A percentile compares a stretch with the other conserved stretches of the same genome.
Evolutionary conservation across 1,140 invertebrate genomes (phyloP).

Genomic region (Marisa cornuarietis): DNA sequence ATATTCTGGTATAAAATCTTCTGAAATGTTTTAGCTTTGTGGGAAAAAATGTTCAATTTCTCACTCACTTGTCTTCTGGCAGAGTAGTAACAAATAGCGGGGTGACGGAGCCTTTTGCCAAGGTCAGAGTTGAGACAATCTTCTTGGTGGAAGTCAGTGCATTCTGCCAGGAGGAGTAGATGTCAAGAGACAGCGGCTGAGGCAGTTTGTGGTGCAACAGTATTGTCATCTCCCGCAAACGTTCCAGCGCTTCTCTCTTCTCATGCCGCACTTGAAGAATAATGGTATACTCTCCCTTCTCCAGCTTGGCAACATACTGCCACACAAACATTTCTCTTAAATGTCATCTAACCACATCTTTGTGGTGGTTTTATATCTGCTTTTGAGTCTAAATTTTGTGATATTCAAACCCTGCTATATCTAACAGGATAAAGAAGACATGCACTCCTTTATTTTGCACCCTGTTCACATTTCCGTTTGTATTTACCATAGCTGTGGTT

Average conservation of each 20-base stretch:
- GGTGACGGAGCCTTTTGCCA: constrained; percentile 73
- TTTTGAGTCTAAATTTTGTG: too few species aligned
- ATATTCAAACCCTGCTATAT: too few species aligned
- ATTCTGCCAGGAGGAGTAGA: constrained; percentile 74
- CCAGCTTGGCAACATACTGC: constrained; percentile 86
- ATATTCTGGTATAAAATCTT: too few species aligned
- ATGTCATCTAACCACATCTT: constrained; percentile 15
- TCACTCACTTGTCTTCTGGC: constrained; percentile 76
- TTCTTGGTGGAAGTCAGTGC: constrained; percentile 80
- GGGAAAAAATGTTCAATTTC: not conserved
- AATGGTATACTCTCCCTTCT: constrained; percentile 94
- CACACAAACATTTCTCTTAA: constrained; percentile 52
- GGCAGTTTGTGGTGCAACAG: constrained; percentile 81
- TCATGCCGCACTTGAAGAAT: constrained; percentile 90
- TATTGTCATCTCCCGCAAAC: constrained; percentile 78
- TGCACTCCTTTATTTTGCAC: too few species aligned
- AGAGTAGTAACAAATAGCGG: constrained; percentile 82
- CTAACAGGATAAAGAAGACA: too few species aligned
- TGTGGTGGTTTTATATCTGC: too few species aligned
- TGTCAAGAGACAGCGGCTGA: constrained; percentile 77
- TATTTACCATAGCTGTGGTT: too few species aligned
- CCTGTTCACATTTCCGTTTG: too few species aligned
- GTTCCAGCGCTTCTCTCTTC: constrained; percentile 85
- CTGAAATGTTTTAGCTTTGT: too few species aligned
- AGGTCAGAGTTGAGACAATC: constrained; percentile 70